phyloP scores from a whole-genome alignment of 2,797 vertebrate species.

The Stomatorhinus walkeri region DNA sequence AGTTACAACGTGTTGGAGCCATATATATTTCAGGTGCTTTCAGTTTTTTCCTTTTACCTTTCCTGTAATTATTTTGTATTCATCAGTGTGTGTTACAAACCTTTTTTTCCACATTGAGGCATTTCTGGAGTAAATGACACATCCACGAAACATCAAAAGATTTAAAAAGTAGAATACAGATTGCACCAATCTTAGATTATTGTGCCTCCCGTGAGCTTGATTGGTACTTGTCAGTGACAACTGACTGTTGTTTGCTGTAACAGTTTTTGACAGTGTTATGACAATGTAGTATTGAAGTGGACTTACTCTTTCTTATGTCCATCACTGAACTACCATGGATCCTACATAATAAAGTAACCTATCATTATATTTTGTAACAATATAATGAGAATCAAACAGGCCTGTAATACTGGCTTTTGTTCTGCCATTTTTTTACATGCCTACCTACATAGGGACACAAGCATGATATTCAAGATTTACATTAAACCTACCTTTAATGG shows the following conservation, averaged over 20 bases:
- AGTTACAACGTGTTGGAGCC: background rate
- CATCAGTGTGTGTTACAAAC: background rate
- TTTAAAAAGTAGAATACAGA: background rate
- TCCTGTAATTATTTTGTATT: background rate
- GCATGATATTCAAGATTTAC: background rate
- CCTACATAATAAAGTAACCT: background rate
- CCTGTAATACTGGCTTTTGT: background rate
- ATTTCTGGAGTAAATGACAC: background rate
- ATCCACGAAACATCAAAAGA: background rate
- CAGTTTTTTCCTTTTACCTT: background rate
- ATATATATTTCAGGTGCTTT: background rate
- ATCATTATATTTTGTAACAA: background rate
- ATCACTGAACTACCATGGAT: background rate
- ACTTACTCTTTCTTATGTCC: background rate
- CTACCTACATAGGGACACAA: background rate
- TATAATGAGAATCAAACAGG: background rate
- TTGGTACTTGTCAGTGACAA: background rate
- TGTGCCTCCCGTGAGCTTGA: background rate
- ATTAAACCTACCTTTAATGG: background rate
- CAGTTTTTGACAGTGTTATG: background rate
- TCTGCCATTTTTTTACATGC: background rate
- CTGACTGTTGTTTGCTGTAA: background rate
- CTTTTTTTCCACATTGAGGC: background rate
- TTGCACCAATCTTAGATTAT: background rate
- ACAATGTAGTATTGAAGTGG: background rate